Evolutionary conservation across 2,888 invertebrate species (phyloP), one percentile per base, ranked within the genome.

Genomic region (Cactoblastis cactorum): DNA sequence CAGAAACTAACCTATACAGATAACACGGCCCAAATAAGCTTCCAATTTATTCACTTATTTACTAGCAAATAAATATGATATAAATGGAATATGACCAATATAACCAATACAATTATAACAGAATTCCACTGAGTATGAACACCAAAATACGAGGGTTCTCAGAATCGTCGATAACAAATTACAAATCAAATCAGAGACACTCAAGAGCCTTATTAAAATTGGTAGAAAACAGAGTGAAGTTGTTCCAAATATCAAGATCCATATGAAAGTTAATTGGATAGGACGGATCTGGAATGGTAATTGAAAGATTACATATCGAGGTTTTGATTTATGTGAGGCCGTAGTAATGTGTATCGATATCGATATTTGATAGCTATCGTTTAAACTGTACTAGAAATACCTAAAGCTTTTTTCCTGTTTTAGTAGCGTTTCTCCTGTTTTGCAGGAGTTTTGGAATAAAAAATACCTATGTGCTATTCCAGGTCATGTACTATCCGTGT

Each of bases 251-350:
- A 68, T 74, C 71, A 72, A 68, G 76, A 78, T 79, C 80, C 70
- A 79, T 79, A 76, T 73, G 63, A 67, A 79, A 80, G 72, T 80
- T 83, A 82, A 83, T 84, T 83, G 83, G 79, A 77, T 71, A 63
- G 71, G 77, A 80, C 77, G 79, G 71, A 65, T 73, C 77, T 81
- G 77, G 80, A 81, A 80, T 82, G 71, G 74, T 80, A 80, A 83
- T 81, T 80, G 78, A 77, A 78, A 78, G 80, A 79, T 81, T 77
- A 78, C 74, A 72, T 73, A 70, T 74, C 71, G 62, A 63, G 61
- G 65, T 65, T 37, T 62, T 56, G 52, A 57, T 65, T 69, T 1
- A 5, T 14, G 15, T 33, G 34, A 14, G 14, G 34, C 1, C 33
- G n/a, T 35, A 1, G 14, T 35, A 19, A 5, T 19, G 18, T 2